Percentiles rank a stretch among this genome's conserved stretches.
Evolutionary conservation across 2,888 invertebrate species (phyloP).

Genomic region (Venusia cambrica): DNA sequence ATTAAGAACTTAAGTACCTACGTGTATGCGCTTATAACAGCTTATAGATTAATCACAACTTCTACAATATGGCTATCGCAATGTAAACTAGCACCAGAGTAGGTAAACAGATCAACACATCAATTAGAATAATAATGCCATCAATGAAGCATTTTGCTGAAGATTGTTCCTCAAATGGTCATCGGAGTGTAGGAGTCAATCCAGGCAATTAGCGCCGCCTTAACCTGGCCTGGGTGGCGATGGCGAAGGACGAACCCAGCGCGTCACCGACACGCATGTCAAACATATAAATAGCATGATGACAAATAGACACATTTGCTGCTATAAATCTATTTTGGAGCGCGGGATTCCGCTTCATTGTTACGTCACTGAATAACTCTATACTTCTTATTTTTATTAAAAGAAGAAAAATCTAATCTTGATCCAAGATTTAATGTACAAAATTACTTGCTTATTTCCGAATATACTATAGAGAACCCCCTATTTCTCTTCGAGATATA

Average conservation of each 20-base stretch:
- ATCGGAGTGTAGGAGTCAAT: slow-evolving; percentile 22
- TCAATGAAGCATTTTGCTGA: slow-evolving; percentile 12
- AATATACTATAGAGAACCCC: no score
- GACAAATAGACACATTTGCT: slow-evolving; percentile 24
- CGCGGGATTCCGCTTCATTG: slow-evolving; percentile 26
- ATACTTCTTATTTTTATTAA: no score
- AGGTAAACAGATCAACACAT: slow-evolving; percentile 9
- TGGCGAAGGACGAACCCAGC: slow-evolving; percentile 22
- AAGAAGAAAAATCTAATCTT: no score
- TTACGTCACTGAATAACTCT: no score
- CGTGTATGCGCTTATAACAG: no score
- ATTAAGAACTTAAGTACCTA: no score
- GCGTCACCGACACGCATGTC: slow-evolving; percentile 22
- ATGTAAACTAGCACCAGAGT: slow-evolving; percentile 7
- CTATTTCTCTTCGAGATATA: no score
- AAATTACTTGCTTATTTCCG: no score
- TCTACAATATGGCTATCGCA: no score
- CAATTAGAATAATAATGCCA: slow-evolving; percentile 8
- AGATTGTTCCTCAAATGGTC: slow-evolving; percentile 26
- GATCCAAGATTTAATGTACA: no score
- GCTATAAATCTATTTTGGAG: slow-evolving; percentile 18
- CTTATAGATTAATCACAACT: no score
- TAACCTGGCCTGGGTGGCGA: slow-evolving; percentile 16
- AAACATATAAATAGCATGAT: slow-evolving; percentile 29
- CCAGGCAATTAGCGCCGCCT: slow-evolving; percentile 24